Evolutionary conservation across 2,797 vertebrate species (phyloP).

Genomic region (Alectoris magna): DNA sequence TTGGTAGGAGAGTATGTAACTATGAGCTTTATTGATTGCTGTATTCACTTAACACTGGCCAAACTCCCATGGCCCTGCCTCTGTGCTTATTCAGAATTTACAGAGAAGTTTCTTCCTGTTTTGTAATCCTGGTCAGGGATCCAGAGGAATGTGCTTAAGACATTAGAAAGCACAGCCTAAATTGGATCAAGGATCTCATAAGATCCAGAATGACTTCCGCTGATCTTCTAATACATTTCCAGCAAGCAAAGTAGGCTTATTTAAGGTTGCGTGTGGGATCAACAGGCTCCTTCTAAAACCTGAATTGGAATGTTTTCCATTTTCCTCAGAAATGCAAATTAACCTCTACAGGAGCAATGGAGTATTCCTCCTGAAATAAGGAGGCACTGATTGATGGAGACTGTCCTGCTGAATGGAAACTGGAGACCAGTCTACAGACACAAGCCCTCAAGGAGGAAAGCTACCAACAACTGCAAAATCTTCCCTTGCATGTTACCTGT

Average conservation of each 20-base stretch:
- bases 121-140: not conserved
- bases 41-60: not conserved
- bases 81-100: slow-evolving; percentile 6
- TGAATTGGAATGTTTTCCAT: not conserved
- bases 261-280: not conserved
- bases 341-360: not conserved
- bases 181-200: not conserved
- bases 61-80: not conserved
- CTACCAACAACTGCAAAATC: not conserved
- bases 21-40: slow-evolving; percentile 19
- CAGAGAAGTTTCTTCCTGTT: not conserved
- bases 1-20: not conserved
- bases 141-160: not conserved
- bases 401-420: not conserved
- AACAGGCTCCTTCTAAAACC: not conserved
- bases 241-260: not conserved
- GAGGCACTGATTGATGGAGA: not conserved
- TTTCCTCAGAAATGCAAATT: not conserved
- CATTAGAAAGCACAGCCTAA: not conserved
- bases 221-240: not conserved
- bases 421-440: not conserved
- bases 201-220: not conserved
- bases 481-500: not conserved
- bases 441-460: not conserved
- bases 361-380: not conserved